These are phyloP conservation scores for Macropodus opercularis DNA, from an alignment of 2,797 vertebrate genomes.

Conservation along the genomic window DNA sequence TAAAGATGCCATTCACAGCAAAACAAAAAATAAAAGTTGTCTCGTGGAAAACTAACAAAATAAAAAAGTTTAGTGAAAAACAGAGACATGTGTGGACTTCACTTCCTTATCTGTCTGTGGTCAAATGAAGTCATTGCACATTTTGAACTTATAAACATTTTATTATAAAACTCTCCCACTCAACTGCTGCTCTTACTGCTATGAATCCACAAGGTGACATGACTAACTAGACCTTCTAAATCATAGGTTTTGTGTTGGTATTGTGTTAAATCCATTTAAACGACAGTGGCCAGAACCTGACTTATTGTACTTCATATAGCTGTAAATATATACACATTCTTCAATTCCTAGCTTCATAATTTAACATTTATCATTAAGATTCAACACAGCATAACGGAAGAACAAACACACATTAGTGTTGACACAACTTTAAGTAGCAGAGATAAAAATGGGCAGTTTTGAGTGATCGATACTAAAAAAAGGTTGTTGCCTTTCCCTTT, in stretches of 20 bases:
- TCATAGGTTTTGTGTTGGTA: constrained; percentile 20
- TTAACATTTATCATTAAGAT: constrained; percentile 67
- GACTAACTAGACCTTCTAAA: constrained; percentile 24
- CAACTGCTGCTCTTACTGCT: constrained; percentile 29
- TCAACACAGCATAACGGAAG: constrained; percentile 38
- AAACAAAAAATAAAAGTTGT: not conserved
- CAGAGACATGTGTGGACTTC: not conserved
- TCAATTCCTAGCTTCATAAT: constrained; percentile 70
- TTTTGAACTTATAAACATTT: constrained; percentile 55
- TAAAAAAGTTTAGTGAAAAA: too few species aligned
- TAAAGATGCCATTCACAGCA: too few species aligned
- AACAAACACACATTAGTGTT: constrained; percentile 25
- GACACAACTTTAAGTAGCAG: constrained; percentile 48
- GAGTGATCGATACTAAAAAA: constrained; percentile 22
- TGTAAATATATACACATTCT: constrained; percentile 65
- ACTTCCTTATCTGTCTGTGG: not conserved
- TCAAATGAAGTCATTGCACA: constrained; percentile 46
- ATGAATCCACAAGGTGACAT: constrained; percentile 34
- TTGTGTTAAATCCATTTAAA: constrained; percentile 25
- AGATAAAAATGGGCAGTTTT: constrained; percentile 36
- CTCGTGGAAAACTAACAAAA: not conserved
- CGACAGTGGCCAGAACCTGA: constrained; percentile 21
- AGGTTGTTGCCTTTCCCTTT: constrained; percentile 19
- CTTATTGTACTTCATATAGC: constrained; percentile 55
- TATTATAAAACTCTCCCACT: constrained; percentile 61